Base-by-base conservation (phyloP, 2,888 invertebrate genomes). In the Ceriagrion tenellum region DNA sequence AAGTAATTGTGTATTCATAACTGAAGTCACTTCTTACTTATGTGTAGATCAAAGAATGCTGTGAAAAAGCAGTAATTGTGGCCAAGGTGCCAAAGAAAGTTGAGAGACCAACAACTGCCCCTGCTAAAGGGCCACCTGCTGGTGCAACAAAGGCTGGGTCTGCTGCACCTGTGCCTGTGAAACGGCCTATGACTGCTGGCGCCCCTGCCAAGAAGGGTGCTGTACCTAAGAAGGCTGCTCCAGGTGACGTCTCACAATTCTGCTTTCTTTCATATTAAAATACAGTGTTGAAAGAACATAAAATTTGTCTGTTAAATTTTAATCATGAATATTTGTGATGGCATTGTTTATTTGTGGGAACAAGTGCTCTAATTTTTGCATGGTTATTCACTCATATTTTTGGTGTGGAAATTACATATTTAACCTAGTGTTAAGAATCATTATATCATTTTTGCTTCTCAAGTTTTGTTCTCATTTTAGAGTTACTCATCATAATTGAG, bases 1-100 rank as follows among this genome's bases (percentile, higher is more conserved):
- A n/a, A 40, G 30, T 23, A 40, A 47, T 35, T 16, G 35, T 59
- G 13, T 59, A 1, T 18, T 30, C 16, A 47, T 26, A 95, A 95
- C 59, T n/a, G n/a, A n/a, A n/a, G n/a, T n/a, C n/a, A n/a, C 20
- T 59, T 59, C 93, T 90, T 63, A 90, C 95, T 95, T 95, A 93
- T 91, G 96, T 95, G n/a, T 95, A 97, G 97, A 98, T 99, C 91
- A 99, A 99, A 97, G 99, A 99, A 96, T 98, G 98, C 96, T 98
- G 98, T 96, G 99, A 99, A 95, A 99, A 99, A 97, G 99, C 99
- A 69, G 98, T 99, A 95, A 98, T 99, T 95, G 97, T 98, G 96
- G 98, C 98, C 8, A 98, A 98, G 97, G 97, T 98, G 26, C 97
- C 98, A 0, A 93, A 93, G 18, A 97, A 97, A 0, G 97, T 96